These are phyloP conservation scores for Propithecus deckenii DNA, from an alignment of 2,797 vertebrate species.

Conservation along the genomic window DNA sequence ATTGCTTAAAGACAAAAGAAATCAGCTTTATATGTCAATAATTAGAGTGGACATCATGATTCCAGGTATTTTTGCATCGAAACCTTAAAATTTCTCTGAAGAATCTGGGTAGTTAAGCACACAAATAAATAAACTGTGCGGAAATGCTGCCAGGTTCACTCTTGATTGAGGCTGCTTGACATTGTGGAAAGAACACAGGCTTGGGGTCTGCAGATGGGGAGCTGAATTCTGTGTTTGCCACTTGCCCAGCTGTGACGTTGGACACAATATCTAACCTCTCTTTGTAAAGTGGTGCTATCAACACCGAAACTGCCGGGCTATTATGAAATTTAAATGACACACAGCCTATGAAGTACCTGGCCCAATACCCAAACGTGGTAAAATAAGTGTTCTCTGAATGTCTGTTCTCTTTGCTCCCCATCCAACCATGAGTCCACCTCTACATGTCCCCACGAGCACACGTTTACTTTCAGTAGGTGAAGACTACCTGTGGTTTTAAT, in stretches of 20 bases:
- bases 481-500: background rate
- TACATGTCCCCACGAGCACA: fast-evolving
- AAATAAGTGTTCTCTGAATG: background rate
- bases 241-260: background rate
- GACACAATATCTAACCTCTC: background rate
- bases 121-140: background rate
- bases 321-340: background rate
- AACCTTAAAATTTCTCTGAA: background rate
- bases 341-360: background rate
- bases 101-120: background rate
- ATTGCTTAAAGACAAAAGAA: background rate
- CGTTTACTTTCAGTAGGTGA: background rate
- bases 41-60: background rate
- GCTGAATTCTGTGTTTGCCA: background rate
- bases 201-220: background rate
- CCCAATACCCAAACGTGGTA: too few species aligned
- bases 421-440: background rate
- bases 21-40: background rate
- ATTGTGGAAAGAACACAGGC: background rate
- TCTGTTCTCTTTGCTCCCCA: background rate
- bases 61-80: background rate
- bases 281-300: background rate
- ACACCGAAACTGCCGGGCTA: background rate
- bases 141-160: background rate
- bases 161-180: background rate